Evolutionary conservation across 2,888 invertebrate genomes (phyloP).

Genomic region (Aquatica leii): DNA sequence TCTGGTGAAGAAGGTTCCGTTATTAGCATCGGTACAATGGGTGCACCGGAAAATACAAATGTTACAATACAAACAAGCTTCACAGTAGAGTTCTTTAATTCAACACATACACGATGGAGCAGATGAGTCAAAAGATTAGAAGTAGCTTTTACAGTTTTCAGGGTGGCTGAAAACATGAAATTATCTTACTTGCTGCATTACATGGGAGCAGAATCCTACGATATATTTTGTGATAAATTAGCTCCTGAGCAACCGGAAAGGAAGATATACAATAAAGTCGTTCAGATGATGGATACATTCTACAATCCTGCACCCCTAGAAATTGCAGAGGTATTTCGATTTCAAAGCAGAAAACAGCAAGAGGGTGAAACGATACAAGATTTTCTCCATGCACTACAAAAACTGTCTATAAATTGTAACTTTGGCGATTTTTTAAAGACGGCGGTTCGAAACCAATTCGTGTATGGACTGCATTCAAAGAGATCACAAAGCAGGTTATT

Average conservation of each 20-base stretch:
- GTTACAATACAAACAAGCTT: too few species aligned
- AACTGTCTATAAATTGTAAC: not conserved
- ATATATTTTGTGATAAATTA: not conserved
- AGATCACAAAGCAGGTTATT: not conserved
- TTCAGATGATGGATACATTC: not conserved
- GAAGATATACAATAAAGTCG: not conserved
- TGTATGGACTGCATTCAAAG: not conserved
- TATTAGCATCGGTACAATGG: too few species aligned
- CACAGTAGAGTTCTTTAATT: not conserved
- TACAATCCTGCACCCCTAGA: not conserved
- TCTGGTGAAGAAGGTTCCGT: too few species aligned
- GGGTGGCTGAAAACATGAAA: not conserved
- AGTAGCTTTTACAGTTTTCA: not conserved
- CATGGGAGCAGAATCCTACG: not conserved
- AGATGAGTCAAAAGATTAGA: not conserved
- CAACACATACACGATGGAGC: not conserved
- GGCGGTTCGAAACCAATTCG: not conserved
- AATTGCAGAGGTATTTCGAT: too few species aligned
- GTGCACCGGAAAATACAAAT: too few species aligned
- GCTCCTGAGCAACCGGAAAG: not conserved
- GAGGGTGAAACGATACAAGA: slow-evolving; percentile 3
- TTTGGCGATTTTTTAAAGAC: not conserved
- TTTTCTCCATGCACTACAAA: not conserved
- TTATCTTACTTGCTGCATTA: not conserved
- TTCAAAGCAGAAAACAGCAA: not conserved